A percentile compares a stretch with the other conserved stretches of the same genome.
These are phyloP conservation scores for Ochotona curzoniae DNA, from an alignment of 2,113 vertebrate genomes.

Conservation along the genomic window DNA sequence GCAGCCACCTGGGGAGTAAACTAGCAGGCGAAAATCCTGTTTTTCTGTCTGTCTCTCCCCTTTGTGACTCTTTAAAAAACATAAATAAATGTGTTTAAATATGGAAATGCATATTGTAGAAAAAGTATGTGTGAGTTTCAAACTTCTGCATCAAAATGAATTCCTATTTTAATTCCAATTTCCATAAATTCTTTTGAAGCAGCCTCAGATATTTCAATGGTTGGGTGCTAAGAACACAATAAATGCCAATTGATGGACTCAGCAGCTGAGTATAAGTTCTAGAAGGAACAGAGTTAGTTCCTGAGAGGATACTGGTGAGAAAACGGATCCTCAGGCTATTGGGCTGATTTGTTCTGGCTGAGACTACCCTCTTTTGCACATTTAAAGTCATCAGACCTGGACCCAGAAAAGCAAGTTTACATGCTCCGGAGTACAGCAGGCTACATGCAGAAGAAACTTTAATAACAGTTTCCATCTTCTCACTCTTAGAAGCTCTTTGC, in stretches of 20 bases:
- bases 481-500: neutral
- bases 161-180: too few relatives aligned
- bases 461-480: neutral
- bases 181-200: too few relatives aligned
- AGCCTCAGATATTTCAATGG: neutral
- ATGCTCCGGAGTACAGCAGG: neutral
- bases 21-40: too few relatives aligned
- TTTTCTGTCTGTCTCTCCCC: too few relatives aligned
- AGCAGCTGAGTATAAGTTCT: neutral
- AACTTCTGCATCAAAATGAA: too few relatives aligned
- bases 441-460: neutral
- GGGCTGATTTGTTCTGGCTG: neutral
- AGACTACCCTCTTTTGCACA: neutral
- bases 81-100: too few relatives aligned
- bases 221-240: neutral
- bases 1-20: too few relatives aligned
- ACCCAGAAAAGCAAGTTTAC: neutral
- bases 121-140: too few relatives aligned
- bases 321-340: neutral
- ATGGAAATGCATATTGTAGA: too few relatives aligned
- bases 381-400: neutral
- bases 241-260: neutral
- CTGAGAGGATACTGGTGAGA: neutral
- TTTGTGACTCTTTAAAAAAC: too few relatives aligned
- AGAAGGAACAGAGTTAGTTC: neutral